phyloP scores from a whole-genome alignment of 2,113 vertebrate genomes.

The Haplochromis burtoni region DNA sequence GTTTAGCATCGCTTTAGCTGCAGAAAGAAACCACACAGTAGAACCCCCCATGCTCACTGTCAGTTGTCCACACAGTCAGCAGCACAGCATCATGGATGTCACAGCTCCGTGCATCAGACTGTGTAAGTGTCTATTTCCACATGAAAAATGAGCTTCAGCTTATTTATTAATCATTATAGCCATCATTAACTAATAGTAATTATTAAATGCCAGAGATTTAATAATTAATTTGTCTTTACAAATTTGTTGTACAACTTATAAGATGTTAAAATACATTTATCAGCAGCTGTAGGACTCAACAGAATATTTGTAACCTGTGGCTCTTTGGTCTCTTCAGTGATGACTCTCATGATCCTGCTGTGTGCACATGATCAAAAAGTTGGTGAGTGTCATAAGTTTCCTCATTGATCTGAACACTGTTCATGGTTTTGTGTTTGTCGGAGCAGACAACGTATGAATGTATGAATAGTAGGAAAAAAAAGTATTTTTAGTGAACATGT shows the following conservation, averaged over 20 bases:
- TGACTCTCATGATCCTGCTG: neutral
- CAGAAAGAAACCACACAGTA: neutral
- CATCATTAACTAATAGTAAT: neutral
- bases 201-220: neutral
- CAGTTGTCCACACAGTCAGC: neutral
- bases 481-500: accelerated
- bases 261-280: neutral
- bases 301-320: neutral
- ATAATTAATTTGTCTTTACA: neutral
- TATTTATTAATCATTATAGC: neutral
- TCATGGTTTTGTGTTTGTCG: neutral
- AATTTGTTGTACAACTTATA: neutral
- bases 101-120: neutral
- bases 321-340: neutral
- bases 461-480: accelerated
- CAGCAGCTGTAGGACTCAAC: neutral
- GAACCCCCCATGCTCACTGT: neutral
- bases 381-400: neutral
- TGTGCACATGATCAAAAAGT: neutral
- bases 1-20: neutral
- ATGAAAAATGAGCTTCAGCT: neutral
- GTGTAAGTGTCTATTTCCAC: neutral
- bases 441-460: accelerated
- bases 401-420: neutral
- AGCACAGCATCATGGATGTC: neutral